Base-by-base conservation (phyloP, 2,888 invertebrate species). In the Acutogordius australiensis region DNA sequence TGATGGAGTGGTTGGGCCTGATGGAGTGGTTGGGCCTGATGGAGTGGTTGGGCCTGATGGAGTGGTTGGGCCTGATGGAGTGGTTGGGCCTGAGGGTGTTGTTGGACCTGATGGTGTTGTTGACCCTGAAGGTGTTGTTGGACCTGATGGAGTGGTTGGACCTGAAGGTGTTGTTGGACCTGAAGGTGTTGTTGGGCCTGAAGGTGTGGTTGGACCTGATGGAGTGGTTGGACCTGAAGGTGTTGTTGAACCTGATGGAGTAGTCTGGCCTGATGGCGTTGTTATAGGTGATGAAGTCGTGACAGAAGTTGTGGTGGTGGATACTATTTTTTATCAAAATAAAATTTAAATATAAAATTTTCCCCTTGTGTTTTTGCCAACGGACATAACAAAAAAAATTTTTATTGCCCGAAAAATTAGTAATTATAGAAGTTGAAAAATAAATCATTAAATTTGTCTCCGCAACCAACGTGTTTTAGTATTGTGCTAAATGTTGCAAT, bases 141-240 rank as follows among this genome's bases (percentile, higher is more conserved):
- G 37, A n/a, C 51, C 51, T n/a, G 51, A 51, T 51, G 51, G 51
- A 51, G 51, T 51, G 4, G 51, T 51, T 8, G 8, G 13, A n/a
- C 51, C 51, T n/a, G 51, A 8, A 51, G 51, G 26, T 51, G 51
- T 51, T 23, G 51, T 51, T 51, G 8, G 37, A 37, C 51, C 51
- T 51, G 51, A 51, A n/a, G 51, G 51, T n/a, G 51, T 51, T 8
- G 51, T 51, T 8, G 8, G 13, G 8, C 51, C 51, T n/a, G 51
- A 51, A n/a, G 51, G 51, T n/a, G 51, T 51, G 23, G 51, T 51
- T 51, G 8, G 13, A n/a, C 51, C 51, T n/a, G 51, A 8, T 4
- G 51, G 26, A 23, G 51, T 51, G 51, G 51, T 51, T 37, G 8
- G 37, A n/a, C 51, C 51, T n/a, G 51, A 8, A 21, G 51, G 26